Percentiles rank a stretch among this genome's conserved stretches.
phyloP scores from a whole-genome alignment of 2,113 vertebrate genomes.

The Forbesichthys agassizii region DNA sequence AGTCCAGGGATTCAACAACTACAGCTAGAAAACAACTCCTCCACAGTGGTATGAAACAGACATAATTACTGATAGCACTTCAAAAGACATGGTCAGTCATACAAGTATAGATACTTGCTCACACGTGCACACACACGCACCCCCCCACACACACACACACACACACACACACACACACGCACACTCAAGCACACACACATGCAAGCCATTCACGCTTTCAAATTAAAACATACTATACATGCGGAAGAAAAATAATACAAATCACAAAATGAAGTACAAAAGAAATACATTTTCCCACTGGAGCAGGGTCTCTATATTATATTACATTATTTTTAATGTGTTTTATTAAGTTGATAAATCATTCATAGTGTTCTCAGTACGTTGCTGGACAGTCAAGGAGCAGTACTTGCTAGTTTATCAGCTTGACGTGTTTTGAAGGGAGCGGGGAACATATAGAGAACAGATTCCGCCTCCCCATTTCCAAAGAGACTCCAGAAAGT shows the following conservation, averaged over 20 bases:
- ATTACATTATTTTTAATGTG: constrained; percentile 81
- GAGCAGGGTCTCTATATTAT: constrained; percentile 71
- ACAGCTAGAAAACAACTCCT: constrained; percentile 42
- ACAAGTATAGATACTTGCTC: constrained; percentile 10
- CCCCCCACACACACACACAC: constrained; percentile 5
- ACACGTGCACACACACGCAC: constrained; percentile 26
- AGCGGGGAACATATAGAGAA: constrained; percentile 25
- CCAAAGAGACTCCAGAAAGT: constrained; percentile 61
- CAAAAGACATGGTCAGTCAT: constrained; percentile 65
- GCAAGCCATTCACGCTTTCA: constrained; percentile 47
- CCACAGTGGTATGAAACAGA: constrained; percentile 61
- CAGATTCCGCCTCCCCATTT: constrained; percentile 56
- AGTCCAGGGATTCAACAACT: constrained; percentile 53
- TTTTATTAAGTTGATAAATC: constrained; percentile 53
- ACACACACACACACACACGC: constrained; percentile 15
- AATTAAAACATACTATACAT: constrained; percentile 53
- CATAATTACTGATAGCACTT: constrained; percentile 74
- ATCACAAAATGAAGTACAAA: constrained; percentile 51
- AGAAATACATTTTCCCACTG: constrained; percentile 71
- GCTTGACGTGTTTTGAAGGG: constrained; percentile 29
- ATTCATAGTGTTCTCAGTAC: constrained; percentile 57
- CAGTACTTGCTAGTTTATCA: constrained; percentile 33
- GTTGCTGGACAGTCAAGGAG: constrained; percentile 52
- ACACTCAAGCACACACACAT: constrained; percentile 25
- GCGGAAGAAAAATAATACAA: constrained; percentile 55